These are phyloP conservation scores for Diplodus puntazzo DNA, from an alignment of 2,797 vertebrate species.

Conservation along the genomic window DNA sequence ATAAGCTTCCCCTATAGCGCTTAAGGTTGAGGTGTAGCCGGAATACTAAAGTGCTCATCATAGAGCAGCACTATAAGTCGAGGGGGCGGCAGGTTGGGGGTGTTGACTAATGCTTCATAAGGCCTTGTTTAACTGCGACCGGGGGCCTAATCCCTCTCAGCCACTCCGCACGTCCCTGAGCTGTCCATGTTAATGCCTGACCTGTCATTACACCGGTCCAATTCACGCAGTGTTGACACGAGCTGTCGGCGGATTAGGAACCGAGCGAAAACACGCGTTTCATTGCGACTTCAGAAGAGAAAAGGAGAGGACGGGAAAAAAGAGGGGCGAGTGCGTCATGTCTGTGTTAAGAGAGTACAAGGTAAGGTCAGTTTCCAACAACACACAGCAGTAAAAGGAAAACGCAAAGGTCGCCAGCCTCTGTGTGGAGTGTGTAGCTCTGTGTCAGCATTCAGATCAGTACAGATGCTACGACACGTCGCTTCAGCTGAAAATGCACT, in stretches of 20 bases:
- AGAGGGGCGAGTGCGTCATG: conserved; percentile 7
- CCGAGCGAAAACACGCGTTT: conserved; percentile 68
- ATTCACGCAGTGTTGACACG: conserved; percentile 78
- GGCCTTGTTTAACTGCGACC: conserved; percentile 67
- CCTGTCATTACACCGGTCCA: conserved; percentile 78
- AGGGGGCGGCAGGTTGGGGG: conserved; percentile 7
- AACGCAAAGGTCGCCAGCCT: conserved; percentile 36
- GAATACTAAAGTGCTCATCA: conserved; percentile 27
- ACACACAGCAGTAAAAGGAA: conserved; percentile 26
- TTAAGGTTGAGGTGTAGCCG: conserved; percentile 18
- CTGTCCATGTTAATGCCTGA: conserved; percentile 79
- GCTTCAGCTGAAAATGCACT: background rate
- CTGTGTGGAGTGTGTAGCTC: background rate
- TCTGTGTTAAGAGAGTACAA: conserved; percentile 43
- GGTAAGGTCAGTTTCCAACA: conserved; percentile 44
- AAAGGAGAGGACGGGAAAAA: conserved; percentile 28
- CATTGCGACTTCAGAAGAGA: conserved; percentile 61
- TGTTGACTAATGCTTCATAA: conserved; percentile 71
- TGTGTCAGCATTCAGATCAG: conserved; percentile 5
- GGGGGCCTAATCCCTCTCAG: conserved; percentile 67
- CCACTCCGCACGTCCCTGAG: conserved; percentile 67
- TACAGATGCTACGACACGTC: background rate
- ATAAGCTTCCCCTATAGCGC: conserved; percentile 29
- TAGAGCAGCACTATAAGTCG: background rate
- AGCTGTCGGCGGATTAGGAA: conserved; percentile 78